phyloP scores from a whole-genome alignment of 2,888 invertebrate species.

The Sminthurinus aureus region DNA sequence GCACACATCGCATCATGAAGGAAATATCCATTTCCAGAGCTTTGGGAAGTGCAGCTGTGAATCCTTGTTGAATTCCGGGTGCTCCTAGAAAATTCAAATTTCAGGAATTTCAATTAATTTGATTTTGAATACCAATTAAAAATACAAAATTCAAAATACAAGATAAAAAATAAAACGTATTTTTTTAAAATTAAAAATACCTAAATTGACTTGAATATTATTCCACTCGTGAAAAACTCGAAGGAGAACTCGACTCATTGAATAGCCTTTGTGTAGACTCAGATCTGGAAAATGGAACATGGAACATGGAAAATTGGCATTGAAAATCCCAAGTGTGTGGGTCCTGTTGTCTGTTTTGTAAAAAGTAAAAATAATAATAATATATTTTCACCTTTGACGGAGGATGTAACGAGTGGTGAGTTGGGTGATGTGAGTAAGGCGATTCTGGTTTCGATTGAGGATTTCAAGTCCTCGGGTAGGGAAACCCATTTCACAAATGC shows the following conservation, averaged over 20 bases:
- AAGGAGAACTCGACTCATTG: conserved; percentile 32
- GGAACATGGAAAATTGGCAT: no score
- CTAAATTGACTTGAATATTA: conserved; percentile 33
- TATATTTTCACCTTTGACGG: no score
- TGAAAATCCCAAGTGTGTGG: no score
- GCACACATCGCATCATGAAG: conserved; percentile 27
- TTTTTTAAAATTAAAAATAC: no score
- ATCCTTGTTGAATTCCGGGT: conserved; percentile 30
- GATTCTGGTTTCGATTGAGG: conserved; percentile 13
- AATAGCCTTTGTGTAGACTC: conserved; percentile 16
- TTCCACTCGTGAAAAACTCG: conserved; percentile 32
- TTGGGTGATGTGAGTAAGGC: not conserved
- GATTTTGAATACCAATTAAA: not conserved
- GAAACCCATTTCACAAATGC: conserved; percentile 33
- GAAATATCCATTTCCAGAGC: conserved; percentile 30
- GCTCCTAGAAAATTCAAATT: conserved; percentile 14
- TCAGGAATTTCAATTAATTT: not conserved
- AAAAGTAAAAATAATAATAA: no score
- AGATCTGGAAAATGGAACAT: conserved; percentile 21
- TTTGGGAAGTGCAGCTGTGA: conserved; percentile 28
- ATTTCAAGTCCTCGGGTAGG: conserved; percentile 17
- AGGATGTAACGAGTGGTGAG: no score
- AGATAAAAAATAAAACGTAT: not conserved
- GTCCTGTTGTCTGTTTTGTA: no score
- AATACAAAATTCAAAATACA: not conserved